A percentile compares a stretch with the other conserved stretches of the same genome.
These are phyloP conservation scores for Sclerodermus sp. DNA, from an alignment of 2,888 invertebrate species.

Conservation along the genomic window DNA sequence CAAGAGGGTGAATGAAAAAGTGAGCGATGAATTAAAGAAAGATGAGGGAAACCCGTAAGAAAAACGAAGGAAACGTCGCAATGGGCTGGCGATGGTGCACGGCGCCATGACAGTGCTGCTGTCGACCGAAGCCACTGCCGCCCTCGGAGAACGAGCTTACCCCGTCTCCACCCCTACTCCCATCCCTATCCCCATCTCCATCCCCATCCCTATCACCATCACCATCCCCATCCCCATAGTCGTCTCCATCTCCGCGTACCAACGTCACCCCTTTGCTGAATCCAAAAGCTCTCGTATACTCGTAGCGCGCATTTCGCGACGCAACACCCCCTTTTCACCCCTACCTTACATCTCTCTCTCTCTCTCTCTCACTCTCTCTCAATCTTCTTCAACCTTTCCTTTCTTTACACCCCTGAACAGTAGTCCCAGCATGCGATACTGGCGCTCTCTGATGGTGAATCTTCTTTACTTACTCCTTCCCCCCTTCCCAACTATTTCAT, in stretches of 20 bases:
- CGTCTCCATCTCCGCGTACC: conserved; percentile 4
- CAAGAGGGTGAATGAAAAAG: not conserved
- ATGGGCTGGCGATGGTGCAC: conserved; percentile 43
- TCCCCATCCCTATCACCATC: too few relatives aligned
- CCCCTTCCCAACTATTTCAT: too few relatives aligned
- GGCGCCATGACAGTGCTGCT: conserved; percentile 52
- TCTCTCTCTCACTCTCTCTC: conserved; percentile 9
- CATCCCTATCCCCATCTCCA: too few relatives aligned
- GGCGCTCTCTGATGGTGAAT: too few relatives aligned
- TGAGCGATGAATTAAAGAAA: not conserved
- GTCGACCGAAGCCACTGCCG: not conserved
- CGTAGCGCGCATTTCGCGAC: not conserved
- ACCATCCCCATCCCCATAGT: too few relatives aligned
- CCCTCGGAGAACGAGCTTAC: conserved; percentile 11
- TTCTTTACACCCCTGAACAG: conserved; percentile 7
- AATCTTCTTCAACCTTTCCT: conserved; percentile 17
- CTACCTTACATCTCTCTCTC: conserved; percentile 9
- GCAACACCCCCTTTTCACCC: conserved; percentile 15
- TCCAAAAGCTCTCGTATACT: not conserved
- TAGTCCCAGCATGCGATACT: too few relatives aligned
- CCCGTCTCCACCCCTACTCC: conserved; percentile 27
- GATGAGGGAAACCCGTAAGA: not conserved
- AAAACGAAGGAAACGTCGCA: conserved; percentile 26
- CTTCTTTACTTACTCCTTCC: too few relatives aligned
- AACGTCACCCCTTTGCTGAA: conserved; percentile 22